Conservation (phyloP, 2,888 invertebrate genomes). For the Drosophila mulleri region DNA sequence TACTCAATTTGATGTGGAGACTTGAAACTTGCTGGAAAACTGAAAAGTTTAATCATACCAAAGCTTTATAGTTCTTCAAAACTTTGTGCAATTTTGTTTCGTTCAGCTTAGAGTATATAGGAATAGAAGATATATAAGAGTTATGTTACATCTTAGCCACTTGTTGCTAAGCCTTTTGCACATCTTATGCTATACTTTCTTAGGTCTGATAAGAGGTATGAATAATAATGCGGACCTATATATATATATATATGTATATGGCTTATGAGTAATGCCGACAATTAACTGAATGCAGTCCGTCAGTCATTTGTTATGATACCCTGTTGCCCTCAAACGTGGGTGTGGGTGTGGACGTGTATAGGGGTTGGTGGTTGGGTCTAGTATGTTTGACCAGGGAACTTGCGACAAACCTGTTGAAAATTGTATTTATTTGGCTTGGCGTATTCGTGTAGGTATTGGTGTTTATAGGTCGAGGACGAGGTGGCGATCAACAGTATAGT, state of each 20-base stretch:
- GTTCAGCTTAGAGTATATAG: background rate
- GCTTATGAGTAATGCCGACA: slow-evolving; percentile 46
- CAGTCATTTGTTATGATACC: slow-evolving; percentile 25
- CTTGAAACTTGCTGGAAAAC: background rate
- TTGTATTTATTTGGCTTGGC: slow-evolving; percentile 36
- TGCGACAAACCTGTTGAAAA: slow-evolving; percentile 58
- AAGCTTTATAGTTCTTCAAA: background rate
- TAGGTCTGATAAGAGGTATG: slow-evolving; percentile 46
- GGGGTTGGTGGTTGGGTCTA: slow-evolving; percentile 15
- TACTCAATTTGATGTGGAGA: background rate
- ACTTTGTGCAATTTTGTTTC: slow-evolving; percentile 1
- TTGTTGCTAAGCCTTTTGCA: slow-evolving; percentile 18
- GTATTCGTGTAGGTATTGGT: background rate
- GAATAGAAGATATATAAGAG: background rate
- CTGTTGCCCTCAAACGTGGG: slow-evolving; percentile 19
- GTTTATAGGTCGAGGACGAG: slow-evolving; percentile 21
- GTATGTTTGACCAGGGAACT: slow-evolving; percentile 41
- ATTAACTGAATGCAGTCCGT: slow-evolving; percentile 31
- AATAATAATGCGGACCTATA: slow-evolving; percentile 56
- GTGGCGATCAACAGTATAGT: slow-evolving; percentile 30
- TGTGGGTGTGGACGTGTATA: slow-evolving; percentile 13
- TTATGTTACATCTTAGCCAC: slow-evolving; percentile 5
- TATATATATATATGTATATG: slow-evolving; percentile 17
- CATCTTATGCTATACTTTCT: slow-evolving; percentile 16
- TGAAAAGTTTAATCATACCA: background rate